A percentile compares a stretch with the other conserved stretches of the same genome.
Evolutionary conservation across 2,113 vertebrate species (phyloP).

Genomic region (Phoenicopterus ruber): DNA sequence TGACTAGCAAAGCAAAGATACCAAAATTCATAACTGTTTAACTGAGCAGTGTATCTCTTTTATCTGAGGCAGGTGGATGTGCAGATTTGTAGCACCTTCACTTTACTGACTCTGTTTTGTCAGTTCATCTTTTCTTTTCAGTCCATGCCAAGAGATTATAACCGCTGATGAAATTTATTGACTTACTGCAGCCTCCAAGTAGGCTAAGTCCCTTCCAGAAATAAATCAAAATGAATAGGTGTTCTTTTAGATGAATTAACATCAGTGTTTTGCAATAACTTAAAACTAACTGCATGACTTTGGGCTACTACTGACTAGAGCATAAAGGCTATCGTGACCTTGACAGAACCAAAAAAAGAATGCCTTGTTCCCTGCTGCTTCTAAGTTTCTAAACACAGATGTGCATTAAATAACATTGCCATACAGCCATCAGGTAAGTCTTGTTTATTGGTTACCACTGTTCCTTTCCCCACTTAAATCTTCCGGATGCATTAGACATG

Average conservation of each 20-base stretch:
- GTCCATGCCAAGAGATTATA: slow-evolving; percentile 22
- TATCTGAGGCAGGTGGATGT: background rate
- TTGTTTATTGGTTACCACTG: slow-evolving; percentile 2
- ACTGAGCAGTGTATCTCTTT: background rate
- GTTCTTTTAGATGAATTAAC: slow-evolving; percentile 46
- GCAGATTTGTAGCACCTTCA: background rate
- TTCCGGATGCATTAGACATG: background rate
- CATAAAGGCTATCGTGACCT: background rate
- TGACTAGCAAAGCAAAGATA: background rate
- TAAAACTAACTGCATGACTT: background rate
- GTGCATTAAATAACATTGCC: slow-evolving; percentile 2
- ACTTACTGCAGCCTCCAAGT: slow-evolving; percentile 34
- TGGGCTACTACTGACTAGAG: background rate
- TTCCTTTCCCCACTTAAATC: background rate
- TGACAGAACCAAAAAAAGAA: background rate
- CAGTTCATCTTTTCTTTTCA: slow-evolving; percentile 27
- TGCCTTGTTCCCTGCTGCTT: background rate
- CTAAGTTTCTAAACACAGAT: background rate
- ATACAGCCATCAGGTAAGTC: background rate
- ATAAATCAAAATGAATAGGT: slow-evolving; percentile 40
- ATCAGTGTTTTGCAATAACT: slow-evolving; percentile 12
- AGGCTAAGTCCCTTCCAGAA: slow-evolving; percentile 20
- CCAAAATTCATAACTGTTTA: background rate
- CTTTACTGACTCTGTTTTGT: background rate
- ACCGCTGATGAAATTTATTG: slow-evolving; percentile 61